Conservation (phyloP, 2,113 vertebrate species). For the Thalassarche chlororhynchos region DNA sequence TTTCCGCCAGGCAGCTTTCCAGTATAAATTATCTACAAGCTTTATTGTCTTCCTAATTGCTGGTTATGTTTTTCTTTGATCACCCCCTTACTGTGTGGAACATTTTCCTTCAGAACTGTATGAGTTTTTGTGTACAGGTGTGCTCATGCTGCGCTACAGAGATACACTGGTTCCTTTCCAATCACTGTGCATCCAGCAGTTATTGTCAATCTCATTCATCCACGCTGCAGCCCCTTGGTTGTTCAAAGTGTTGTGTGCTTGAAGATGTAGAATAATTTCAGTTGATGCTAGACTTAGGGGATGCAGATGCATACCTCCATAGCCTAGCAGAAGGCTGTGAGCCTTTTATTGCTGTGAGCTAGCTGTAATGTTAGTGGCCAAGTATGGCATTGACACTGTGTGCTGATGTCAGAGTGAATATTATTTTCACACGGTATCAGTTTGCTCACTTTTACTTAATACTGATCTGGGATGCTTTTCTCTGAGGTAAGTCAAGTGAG, state of each 20-base stretch:
- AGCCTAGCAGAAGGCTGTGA: not conserved
- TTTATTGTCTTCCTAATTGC: not conserved
- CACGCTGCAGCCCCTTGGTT: not conserved
- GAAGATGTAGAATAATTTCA: not conserved
- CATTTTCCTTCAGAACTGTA: not conserved
- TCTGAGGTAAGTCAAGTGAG: not conserved
- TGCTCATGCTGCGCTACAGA: not conserved
- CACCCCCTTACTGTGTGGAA: not conserved
- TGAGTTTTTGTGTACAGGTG: not conserved
- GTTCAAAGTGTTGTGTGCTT: fast-evolving
- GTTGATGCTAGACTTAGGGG: no score
- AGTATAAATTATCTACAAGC: not conserved
- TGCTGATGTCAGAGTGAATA: not conserved
- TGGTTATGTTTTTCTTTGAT: not conserved
- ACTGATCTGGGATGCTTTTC: not conserved
- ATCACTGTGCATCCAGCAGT: not conserved
- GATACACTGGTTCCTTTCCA: not conserved
- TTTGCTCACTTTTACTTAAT: not conserved
- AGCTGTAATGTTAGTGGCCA: not conserved
- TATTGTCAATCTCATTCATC: not conserved
- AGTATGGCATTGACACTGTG: not conserved
- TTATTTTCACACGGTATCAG: not conserved
- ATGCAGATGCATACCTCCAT: not conserved
- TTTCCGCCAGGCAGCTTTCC: no score
- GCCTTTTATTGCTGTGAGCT: not conserved